A percentile compares a stretch with the other conserved stretches of the same genome.
phyloP scores from a whole-genome alignment of 2,888 invertebrate species.

The Nomada ferruginata region DNA sequence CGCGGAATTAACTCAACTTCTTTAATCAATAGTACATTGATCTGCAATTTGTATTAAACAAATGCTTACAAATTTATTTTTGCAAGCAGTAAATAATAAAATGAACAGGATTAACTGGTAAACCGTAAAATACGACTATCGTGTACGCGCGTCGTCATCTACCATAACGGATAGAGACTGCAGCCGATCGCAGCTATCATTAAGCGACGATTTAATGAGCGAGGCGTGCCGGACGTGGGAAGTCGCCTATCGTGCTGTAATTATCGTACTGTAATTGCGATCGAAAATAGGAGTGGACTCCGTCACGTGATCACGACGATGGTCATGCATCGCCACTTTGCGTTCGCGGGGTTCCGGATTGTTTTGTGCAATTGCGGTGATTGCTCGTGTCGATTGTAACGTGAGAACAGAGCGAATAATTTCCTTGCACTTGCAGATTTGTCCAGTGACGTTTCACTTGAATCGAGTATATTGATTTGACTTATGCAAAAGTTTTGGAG shows the following conservation, averaged over 20 bases:
- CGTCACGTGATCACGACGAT: constrained; percentile 53
- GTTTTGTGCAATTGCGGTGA: constrained; percentile 10
- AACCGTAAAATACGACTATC: constrained; percentile 32
- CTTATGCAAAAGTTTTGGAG: too few species aligned
- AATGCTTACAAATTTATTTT: constrained; percentile 14
- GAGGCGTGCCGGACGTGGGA: constrained; percentile 79
- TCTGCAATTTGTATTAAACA: too few species aligned
- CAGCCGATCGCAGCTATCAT: constrained; percentile 77
- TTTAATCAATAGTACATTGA: neutral
- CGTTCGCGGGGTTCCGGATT: constrained; percentile 15
- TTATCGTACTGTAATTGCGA: constrained; percentile 68
- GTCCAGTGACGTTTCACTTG: neutral
- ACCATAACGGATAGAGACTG: constrained; percentile 52
- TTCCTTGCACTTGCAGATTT: neutral
- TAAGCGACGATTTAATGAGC: constrained; percentile 80
- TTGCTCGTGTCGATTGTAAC: constrained; percentile 2
- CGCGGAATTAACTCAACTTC: neutral
- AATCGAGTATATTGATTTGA: neutral
- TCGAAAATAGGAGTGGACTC: constrained; percentile 67
- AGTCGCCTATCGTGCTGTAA: constrained; percentile 72
- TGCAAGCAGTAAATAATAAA: constrained; percentile 50
- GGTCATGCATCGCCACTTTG: constrained; percentile 39
- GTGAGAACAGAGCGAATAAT: constrained; percentile 7
- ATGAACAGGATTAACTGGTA: constrained; percentile 60
- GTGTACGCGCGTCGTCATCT: constrained; percentile 40